These are phyloP conservation scores for Nannospalax galili DNA, from an alignment of 2,113 vertebrate genomes.

Conservation along the genomic window DNA sequence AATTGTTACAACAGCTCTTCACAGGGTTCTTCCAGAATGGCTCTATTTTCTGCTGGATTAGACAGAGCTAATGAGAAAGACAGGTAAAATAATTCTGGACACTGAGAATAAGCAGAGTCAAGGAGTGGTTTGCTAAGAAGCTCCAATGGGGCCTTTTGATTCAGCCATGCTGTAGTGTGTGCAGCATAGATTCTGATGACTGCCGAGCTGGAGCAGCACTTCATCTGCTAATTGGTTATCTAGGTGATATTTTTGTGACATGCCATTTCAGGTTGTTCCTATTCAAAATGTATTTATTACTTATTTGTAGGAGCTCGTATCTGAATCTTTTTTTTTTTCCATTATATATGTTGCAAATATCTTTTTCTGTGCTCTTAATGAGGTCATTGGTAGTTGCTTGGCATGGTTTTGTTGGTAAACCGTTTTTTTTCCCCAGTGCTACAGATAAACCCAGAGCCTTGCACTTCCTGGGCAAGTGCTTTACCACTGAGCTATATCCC, in stretches of 20 bases:
- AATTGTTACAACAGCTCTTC: neutral
- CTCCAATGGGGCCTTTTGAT: neutral
- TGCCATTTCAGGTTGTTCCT: neutral
- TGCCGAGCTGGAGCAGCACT: neutral
- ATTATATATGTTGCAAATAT: neutral
- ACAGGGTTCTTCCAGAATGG: neutral
- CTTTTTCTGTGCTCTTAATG: neutral
- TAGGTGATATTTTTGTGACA: neutral
- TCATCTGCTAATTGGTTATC: neutral
- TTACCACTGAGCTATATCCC: too few species aligned
- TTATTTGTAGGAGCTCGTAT: slow-evolving; percentile 17
- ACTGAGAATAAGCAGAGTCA: neutral
- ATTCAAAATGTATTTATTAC: neutral
- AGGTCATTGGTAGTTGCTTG: neutral
- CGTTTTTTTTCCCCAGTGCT: neutral
- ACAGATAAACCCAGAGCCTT: neutral
- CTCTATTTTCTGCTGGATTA: slow-evolving; percentile 34
- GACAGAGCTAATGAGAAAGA: neutral
- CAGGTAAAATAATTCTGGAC: slow-evolving; percentile 32
- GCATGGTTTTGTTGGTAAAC: neutral
- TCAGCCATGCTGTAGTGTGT: neutral
- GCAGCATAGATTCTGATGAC: neutral
- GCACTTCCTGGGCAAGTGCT: too few species aligned
- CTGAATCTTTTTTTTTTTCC: too few species aligned
- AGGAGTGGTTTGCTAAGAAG: slow-evolving; percentile 5